Evolutionary conservation across 2,113 vertebrate genomes (phyloP), one percentile per base, ranked within the genome.

Genomic region (Echinops telfairi): DNA sequence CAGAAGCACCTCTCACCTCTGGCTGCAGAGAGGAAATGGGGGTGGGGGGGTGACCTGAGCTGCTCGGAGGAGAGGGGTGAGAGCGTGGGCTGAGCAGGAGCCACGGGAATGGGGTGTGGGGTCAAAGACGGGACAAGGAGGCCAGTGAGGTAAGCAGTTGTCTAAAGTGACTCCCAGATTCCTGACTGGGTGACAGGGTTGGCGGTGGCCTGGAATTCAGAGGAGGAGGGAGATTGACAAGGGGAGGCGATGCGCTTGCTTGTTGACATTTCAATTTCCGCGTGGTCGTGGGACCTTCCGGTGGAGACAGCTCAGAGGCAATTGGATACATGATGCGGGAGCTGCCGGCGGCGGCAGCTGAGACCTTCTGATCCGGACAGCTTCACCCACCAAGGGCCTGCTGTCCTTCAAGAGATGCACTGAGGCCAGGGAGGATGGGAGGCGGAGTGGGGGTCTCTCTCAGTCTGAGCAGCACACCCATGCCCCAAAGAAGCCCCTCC

Each of bases 241-340:
- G 6, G 47, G 25, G 64, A 60, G 75, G 29, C 11, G 33, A 40
- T 6, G 20, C 11, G 17, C 58, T 80, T 85, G 57, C 47, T 31
- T 38, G 88, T 25, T 38, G 81, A 64, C 77, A 33, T 81, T 38
- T 92, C 53, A 29, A 1, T 27, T 86, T 57, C 19, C 36, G 62
- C 43, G 47, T 6, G 27, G n/a, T 43, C 79, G 66, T 4, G 8
- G 38, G 36, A 25, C 22, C 2, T 53, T 36, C 58, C 1, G 4
- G 14, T 11, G 36, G 3, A 22, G 53, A 7, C 15, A 14, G 73
- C 14, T 0, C 3, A 38, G 86, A 38, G 43, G 81, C 57, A 12
- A 14, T 0, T 1, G 20, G 60, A 5, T 1, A 0, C 0, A 0
- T 0, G 0, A 15, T 0, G 1, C 11, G 27, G 36, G n/a, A 64